Conservation (phyloP, 2,888 invertebrate genomes). For the Hydrotaea cyrtoneurina region DNA sequence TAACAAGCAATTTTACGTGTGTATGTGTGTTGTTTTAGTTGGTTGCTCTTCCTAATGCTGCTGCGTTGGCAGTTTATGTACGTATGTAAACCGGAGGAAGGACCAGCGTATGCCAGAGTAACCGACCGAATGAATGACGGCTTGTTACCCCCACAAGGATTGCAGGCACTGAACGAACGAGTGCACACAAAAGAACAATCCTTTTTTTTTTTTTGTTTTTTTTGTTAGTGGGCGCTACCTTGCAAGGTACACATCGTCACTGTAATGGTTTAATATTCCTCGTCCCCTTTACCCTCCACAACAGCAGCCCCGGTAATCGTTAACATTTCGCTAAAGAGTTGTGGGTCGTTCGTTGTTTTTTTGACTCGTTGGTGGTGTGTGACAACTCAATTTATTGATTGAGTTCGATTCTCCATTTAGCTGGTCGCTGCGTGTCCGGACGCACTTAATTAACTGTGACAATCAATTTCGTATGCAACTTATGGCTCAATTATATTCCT, state of each 20-base stretch:
- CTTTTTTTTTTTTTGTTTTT: too few relatives aligned
- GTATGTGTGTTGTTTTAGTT: too few relatives aligned
- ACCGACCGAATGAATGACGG: background rate
- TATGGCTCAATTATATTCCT: constrained; percentile 72
- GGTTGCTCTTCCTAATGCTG: constrained; percentile 48
- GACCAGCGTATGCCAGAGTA: background rate
- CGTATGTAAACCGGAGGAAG: constrained; percentile 9
- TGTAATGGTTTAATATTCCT: constrained; percentile 64
- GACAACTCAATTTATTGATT: constrained; percentile 78
- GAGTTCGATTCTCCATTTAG: constrained; percentile 65
- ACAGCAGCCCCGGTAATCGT: background rate
- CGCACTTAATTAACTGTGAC: constrained; percentile 81
- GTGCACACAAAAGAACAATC: constrained; percentile 58
- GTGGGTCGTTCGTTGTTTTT: background rate
- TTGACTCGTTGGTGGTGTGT: constrained; percentile 63
- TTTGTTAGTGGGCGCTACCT: constrained; percentile 67
- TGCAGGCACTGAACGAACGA: constrained; percentile 55
- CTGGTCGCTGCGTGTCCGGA: constrained; percentile 71
- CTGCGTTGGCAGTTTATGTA: constrained; percentile 64
- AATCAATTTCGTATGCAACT: constrained; percentile 81
- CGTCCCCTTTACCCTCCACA: background rate
- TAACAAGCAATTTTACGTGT: constrained; percentile 35
- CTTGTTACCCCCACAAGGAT: constrained; percentile 18
- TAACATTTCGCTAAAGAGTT: background rate
- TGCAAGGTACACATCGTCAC: constrained; percentile 44